Conservation (phyloP, 1,140 invertebrate species). For the Lepidurus couesii region DNA sequence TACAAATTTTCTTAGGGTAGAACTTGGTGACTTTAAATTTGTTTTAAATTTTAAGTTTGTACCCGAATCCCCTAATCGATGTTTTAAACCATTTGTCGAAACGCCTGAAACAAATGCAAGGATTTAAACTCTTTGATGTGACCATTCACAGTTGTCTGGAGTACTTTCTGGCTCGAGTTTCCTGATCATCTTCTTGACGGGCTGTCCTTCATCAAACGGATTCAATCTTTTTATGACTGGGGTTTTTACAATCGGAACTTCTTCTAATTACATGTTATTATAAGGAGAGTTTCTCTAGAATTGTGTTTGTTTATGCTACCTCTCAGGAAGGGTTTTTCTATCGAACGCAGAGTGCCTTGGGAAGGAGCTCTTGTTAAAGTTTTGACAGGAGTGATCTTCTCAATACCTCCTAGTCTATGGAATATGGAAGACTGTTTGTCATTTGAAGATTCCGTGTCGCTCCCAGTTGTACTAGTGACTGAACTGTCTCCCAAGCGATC, state of each 20-base stretch:
- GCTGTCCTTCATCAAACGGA: not conserved
- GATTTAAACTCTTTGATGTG: not conserved
- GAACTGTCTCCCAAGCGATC: conserved; percentile 41
- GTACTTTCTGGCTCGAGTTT: not conserved
- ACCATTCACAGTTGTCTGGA: not conserved
- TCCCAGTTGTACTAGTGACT: conserved; percentile 32
- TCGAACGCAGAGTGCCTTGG: not conserved
- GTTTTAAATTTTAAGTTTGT: not conserved
- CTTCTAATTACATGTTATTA: not conserved
- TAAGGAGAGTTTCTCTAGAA: not conserved
- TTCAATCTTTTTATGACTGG: not conserved
- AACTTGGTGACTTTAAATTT: not conserved
- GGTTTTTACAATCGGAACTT: not conserved
- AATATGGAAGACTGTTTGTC: conserved; percentile 1
- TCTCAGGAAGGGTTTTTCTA: not conserved
- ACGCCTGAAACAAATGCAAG: not conserved
- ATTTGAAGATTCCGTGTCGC: conserved; percentile 2
- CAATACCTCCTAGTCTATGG: not conserved
- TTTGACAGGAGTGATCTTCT: not conserved
- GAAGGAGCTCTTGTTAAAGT: not conserved
- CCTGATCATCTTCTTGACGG: not conserved
- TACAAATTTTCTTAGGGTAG: not conserved
- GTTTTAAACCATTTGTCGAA: not conserved
- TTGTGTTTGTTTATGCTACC: not conserved
- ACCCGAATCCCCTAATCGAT: not conserved